Evolutionary conservation across 2,113 vertebrate species (phyloP).

Genomic region (Gallinago paraguaiae): DNA sequence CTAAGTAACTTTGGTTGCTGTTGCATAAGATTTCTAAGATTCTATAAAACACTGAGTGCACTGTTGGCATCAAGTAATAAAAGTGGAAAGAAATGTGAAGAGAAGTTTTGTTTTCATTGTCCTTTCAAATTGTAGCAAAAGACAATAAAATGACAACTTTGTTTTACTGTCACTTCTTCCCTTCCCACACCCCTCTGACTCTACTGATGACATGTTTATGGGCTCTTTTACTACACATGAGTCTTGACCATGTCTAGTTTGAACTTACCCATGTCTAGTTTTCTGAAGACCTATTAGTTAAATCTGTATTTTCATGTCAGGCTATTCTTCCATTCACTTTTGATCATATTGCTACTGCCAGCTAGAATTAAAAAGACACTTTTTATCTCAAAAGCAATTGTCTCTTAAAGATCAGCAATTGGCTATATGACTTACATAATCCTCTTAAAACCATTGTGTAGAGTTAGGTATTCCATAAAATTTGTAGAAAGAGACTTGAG

Average conservation of each 20-base stretch:
- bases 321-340: neutral
- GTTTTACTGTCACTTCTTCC: neutral
- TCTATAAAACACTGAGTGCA: neutral
- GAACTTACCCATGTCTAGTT: neutral
- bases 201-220: neutral
- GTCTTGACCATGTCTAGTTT: neutral
- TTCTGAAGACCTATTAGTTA: neutral
- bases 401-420: neutral
- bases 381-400: neutral
- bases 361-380: neutral
- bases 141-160: neutral
- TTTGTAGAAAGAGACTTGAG: neutral
- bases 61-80: neutral
- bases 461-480: neutral
- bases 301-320: neutral
- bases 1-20: neutral
- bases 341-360: neutral
- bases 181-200: fast-evolving
- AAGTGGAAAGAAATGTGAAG: neutral
- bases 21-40: neutral
- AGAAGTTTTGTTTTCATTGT: neutral
- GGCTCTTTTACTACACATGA: neutral
- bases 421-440: neutral
- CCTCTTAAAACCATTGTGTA: neutral
- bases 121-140: neutral